phyloP scores from a whole-genome alignment of 2,888 invertebrate genomes.

The Timema podura region DNA sequence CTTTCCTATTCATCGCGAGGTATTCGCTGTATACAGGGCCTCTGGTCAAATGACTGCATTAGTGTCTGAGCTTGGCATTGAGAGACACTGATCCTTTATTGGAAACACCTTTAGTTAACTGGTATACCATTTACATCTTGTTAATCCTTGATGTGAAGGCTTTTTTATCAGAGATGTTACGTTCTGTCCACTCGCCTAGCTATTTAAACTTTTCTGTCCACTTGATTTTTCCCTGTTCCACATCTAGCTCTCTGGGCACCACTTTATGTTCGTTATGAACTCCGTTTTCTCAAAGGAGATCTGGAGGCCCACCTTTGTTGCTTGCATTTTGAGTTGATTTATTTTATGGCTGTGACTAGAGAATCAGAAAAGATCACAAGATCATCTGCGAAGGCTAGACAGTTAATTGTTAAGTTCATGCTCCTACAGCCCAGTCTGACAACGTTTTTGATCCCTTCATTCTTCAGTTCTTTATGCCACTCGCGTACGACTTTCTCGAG shows the following conservation, averaged over 20 bases:
- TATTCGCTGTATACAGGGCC: not conserved
- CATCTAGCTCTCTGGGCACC: too few relatives aligned
- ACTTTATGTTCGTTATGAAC: not conserved
- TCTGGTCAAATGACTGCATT: not conserved
- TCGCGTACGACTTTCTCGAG: constrained; percentile 9
- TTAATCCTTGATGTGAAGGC: too few relatives aligned
- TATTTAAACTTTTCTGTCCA: not conserved
- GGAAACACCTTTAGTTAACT: not conserved
- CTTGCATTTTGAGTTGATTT: not conserved
- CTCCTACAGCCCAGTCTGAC: constrained; percentile 12
- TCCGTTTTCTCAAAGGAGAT: not conserved
- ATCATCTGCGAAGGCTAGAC: constrained; percentile 7
- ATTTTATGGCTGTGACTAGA: not conserved
- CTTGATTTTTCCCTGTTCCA: too few relatives aligned
- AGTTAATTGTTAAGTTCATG: constrained; percentile 27
- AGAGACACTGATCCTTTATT: constrained; percentile 7
- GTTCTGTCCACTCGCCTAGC: not conserved
- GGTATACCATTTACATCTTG: too few relatives aligned
- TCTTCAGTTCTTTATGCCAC: constrained; percentile 1
- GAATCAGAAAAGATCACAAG: too few relatives aligned
- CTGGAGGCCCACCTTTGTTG: too few relatives aligned
- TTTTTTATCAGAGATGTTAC: constrained; percentile 1
- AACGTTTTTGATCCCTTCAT: not conserved
- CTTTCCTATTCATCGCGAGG: not conserved
- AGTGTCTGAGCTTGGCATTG: not conserved